These are phyloP conservation scores for Drosophila dunni DNA, from an alignment of 1,140 invertebrate species.

Conservation along the genomic window DNA sequence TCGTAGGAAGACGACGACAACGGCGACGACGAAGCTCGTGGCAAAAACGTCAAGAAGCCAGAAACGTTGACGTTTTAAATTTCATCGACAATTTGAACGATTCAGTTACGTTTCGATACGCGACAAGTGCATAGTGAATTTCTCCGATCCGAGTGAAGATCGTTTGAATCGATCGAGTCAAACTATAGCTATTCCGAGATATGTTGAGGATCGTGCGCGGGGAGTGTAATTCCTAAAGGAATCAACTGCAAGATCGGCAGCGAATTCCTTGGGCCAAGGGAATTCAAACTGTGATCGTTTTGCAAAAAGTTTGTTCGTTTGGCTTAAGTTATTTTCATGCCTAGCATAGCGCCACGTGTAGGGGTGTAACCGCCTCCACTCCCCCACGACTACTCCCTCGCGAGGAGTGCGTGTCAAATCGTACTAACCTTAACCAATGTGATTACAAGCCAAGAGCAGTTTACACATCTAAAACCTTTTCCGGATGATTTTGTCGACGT, in stretches of 20 bases:
- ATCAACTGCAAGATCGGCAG: conserved; percentile 40
- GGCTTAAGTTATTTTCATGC: conserved; percentile 85
- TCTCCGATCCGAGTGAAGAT: conserved; percentile 37
- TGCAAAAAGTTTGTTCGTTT: conserved; percentile 84
- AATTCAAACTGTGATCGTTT: conserved; percentile 77
- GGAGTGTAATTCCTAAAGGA: too few species aligned
- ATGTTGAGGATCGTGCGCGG: conserved; percentile 1
- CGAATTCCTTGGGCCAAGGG: conserved; percentile 85
- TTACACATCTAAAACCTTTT: neutral
- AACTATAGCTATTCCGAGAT: too few species aligned
- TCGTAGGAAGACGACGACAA: too few species aligned
- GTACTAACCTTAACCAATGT: conserved; percentile 7
- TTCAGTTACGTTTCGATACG: conserved; percentile 83
- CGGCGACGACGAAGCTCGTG: conserved; percentile 45
- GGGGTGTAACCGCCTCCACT: neutral
- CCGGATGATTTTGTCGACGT: conserved; percentile 23
- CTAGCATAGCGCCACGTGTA: conserved; percentile 66
- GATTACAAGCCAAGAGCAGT: neutral
- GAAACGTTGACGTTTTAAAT: conserved; percentile 71
- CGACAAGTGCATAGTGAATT: conserved; percentile 79
- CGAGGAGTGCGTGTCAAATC: conserved; percentile 1
- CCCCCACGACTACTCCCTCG: neutral
- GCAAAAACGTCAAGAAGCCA: conserved; percentile 17
- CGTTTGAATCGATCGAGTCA: conserved; percentile 13
- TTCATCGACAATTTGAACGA: conserved; percentile 74